Base-by-base conservation (phyloP, 2,888 invertebrate genomes). In the Papilio demoleus region DNA sequence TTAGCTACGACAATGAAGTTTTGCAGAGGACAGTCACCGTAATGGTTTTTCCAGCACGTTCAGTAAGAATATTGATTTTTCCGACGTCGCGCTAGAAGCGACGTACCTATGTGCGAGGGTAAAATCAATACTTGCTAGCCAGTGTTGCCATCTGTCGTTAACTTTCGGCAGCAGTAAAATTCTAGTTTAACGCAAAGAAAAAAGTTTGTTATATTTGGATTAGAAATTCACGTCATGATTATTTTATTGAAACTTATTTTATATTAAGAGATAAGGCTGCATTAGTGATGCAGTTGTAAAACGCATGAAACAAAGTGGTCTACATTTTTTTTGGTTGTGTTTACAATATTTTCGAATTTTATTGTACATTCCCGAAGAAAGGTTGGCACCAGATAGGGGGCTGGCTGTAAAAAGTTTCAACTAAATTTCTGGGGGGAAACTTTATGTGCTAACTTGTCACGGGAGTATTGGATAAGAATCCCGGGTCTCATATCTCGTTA, bases 21-120 rank as follows among this genome's bases (percentile, higher is more conserved):
- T 74, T 72, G 70, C 73, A 71, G 71, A 75, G 74, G 73, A 78
- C 75, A 79, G 75, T 76, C 74, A 78, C 72, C 75, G 77, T 79
- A 82, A 81, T 80, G 82, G 84, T 75, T 84, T 88, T 87, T 81
- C 85, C 83, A 79, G 77, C 76, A 75, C 75, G 77, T 81, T 83
- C 78, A 78, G 77, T 75, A 77, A 75, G 80, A 79, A 83, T 89
- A 92, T 92, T 89, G 92, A 92, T 92, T 90, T 78, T 79, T 76
- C 80, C 81, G 80, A 77, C 76, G 75, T 70, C 67, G 63, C 74
- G 72, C 61, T 68, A 69, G 72, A 74, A 70, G 71, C 71, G 74
- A 67, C 72, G 71, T 73, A n/a, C n/a, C n/a, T n/a, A 74, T 76
- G 75, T 73, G 75, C 75, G 74, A 74, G 70, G 73, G 76, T 81